Conservation (phyloP, 2,113 vertebrate genomes). For the Ceyx melanurus region DNA sequence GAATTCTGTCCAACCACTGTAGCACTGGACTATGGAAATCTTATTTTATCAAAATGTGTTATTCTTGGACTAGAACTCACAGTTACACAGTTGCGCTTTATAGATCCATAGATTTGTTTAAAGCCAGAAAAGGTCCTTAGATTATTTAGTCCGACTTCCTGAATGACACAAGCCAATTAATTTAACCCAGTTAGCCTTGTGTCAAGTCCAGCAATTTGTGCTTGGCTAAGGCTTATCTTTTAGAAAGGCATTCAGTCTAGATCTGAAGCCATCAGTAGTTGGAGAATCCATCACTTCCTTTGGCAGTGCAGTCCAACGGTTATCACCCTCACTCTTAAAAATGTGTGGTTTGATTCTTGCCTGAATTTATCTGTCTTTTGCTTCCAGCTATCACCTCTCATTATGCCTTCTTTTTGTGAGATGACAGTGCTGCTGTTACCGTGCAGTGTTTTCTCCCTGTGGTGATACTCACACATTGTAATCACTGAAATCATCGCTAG, state of each 20-base stretch:
- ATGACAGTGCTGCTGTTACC: constrained; percentile 8
- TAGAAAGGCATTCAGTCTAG: neutral
- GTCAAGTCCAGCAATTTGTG: neutral
- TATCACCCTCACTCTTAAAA: constrained; percentile 26
- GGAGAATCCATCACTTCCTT: constrained; percentile 44
- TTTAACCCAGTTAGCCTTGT: constrained; percentile 3
- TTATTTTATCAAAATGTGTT: constrained; percentile 47
- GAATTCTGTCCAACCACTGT: neutral
- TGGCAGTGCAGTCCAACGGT: neutral
- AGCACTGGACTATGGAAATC: constrained; percentile 12
- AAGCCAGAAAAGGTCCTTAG: constrained; percentile 3
- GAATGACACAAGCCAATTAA: constrained; percentile 25
- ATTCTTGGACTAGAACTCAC: constrained; percentile 43
- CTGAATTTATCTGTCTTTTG: constrained; percentile 44
- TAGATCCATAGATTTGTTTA: constrained; percentile 16
- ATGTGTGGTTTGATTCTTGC: constrained; percentile 28
- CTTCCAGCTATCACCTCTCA: constrained; percentile 22
- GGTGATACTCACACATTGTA: neutral
- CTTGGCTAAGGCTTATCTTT: constrained; percentile 50
- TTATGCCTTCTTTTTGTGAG: neutral
- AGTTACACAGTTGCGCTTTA: constrained; percentile 19
- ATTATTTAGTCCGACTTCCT: constrained; percentile 42
- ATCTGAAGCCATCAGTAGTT: constrained; percentile 32
- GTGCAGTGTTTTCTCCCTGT: constrained; percentile 9
- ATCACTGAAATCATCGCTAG: neutral